Percentiles rank a stretch among this genome's conserved stretches.
These are phyloP conservation scores for Rhagologus leucostigma DNA, from an alignment of 2,113 vertebrate genomes.

Conservation along the genomic window DNA sequence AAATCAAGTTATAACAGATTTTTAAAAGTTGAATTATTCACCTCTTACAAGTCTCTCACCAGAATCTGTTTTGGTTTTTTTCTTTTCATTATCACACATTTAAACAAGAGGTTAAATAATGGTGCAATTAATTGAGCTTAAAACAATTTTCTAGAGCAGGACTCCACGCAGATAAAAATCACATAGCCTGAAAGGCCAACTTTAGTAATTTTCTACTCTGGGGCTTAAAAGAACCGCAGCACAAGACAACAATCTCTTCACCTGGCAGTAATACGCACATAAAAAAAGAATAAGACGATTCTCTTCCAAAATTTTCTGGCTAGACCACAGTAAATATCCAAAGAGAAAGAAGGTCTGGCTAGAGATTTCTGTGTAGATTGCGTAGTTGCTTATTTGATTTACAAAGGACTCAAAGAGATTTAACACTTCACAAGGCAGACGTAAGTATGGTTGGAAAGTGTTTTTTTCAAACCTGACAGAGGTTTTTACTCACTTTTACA, in stretches of 20 bases:
- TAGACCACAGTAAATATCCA: background rate
- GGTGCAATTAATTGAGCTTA: slow-evolving; percentile 30
- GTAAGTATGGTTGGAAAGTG: background rate
- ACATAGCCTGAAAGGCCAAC: background rate
- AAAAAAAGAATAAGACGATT: background rate
- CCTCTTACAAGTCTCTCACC: background rate
- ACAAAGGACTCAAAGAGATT: background rate
- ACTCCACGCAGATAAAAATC: slow-evolving; percentile 31
- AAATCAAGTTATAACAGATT: slow-evolving; percentile 47
- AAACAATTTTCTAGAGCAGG: slow-evolving; percentile 23
- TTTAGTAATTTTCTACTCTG: slow-evolving; percentile 9
- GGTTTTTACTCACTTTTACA: background rate
- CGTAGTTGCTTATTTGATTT: background rate
- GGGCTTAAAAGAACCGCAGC: slow-evolving; percentile 2
- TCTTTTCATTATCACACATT: background rate
- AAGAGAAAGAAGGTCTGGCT: background rate
- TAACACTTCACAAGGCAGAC: background rate
- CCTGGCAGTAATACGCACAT: slow-evolving; percentile 22
- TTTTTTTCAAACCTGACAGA: background rate
- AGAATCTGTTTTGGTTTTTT: background rate
- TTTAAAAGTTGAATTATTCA: background rate
- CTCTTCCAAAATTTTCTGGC: slow-evolving; percentile 28
- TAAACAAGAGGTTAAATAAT: slow-evolving; percentile 42
- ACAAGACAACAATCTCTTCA: slow-evolving; percentile 46
- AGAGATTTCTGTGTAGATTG: background rate